Base-by-base conservation (phyloP, 2,797 vertebrate species). In the Leptodactylus fallax region DNA sequence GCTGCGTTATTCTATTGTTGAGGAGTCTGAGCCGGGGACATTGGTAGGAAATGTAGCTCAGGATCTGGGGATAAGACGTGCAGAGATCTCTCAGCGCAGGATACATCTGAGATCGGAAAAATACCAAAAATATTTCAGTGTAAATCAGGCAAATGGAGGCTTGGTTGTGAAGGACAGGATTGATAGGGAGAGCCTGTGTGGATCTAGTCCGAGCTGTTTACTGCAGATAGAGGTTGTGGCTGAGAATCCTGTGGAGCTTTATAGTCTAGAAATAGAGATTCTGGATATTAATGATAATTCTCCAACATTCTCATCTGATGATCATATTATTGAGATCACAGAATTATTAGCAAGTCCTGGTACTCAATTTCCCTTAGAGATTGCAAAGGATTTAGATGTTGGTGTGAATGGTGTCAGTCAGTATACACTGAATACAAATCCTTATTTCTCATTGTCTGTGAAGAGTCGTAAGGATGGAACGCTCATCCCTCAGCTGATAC, bases 371-470 rank as follows among this genome's bases (percentile, higher is more conserved):
- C 94, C 94, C 7, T 87, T 97, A 91, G 95, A 96, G 79, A 95
- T 95, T 90, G 96, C 96, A 6, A 93, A 95, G 81, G 96, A 97
- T 63, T 95, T 95, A 6, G 96, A 97, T 84, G 94, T 96, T 89
- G 96, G 95, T 23, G 91, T 92, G 36, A 96, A 96, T 92, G 95
- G 95, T 0, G 90, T 97, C 87, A 95, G 95, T 90, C 94, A 94
- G 9, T 96, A 96, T 90, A 93, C 92, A 12, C 92, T 97, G 5
- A 94, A 92, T 14, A 71, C 92, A 2, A 96, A 96, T 71, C 94
- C 96, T 90, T 95, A 92, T 76, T 96, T 96, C 90, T 87, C 81
- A 58, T 90, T 96, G 90, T 94, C 94, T 27, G 94, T 96, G 81
- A 94, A 96, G 90, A 77, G 11, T 58, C 80, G 60, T 23, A 82